Evolutionary conservation across 37 sponge, comb jelly and placozoan species (phyloP), one percentile per base, ranked within the genome.

Genomic region (Theonella swinhoei): DNA sequence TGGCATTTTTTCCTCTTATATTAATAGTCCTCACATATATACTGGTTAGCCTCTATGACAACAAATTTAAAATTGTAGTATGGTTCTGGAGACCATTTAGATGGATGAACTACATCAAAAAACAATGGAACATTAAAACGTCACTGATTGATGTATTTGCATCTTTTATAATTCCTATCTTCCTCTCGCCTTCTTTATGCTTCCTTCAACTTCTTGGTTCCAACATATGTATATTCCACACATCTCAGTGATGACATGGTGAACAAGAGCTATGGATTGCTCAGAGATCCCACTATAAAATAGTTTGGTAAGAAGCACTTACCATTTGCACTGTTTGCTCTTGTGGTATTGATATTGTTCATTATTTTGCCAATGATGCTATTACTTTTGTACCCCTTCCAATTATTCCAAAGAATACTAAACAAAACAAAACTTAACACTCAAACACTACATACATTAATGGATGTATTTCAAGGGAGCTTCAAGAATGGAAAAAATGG

Each of bases 391-490:
- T 72, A 72, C 24, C 73, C 73, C 17, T 39, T 32, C n/a, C 37
- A 41, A 11, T 39, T 20, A 11, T 39, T 72, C n/a, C 39, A 25
- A 22, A 39, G 73, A 39, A 1, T 35, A 19, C 41, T 72, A 39
- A 11, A 34, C 25, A 0, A 1, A 40, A 24, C 3, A 37, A 1
- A 41, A 24, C 39, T 35, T 1, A 20, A 24, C 24, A 5, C 25
- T 3, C 60, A 58, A 19, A 19, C 17, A 58, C 64, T 63, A 7
- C 64, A 63, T 28, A 63, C 64, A 63, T 63, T 72, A 11, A 35
- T 72, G 73, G 73, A 72, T 37, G 41, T 41, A 72, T 72, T 72
- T 72, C 73, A 72, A 39, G 73, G 73, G 24, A 40, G 38, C 8
- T 72, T 40, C 4, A 72, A 72, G 7, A 72, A 72, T 37, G 73